Percentiles rank a stretch among this genome's conserved stretches.
These are phyloP conservation scores for Anarhynchus alexandrinus DNA, from an alignment of 2,113 vertebrate genomes.

Conservation along the genomic window DNA sequence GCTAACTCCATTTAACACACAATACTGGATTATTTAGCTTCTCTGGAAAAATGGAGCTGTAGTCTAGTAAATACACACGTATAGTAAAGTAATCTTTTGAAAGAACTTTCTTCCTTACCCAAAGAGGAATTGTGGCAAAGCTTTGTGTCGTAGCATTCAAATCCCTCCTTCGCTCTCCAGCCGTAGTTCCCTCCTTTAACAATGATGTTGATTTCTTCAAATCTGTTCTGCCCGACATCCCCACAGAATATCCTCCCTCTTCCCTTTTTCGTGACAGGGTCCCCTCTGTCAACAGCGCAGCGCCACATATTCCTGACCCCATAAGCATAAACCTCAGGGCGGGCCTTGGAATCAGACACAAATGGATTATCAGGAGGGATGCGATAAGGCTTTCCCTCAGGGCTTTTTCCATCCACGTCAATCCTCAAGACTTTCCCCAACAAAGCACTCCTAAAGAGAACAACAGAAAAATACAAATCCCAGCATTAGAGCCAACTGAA, in stretches of 20 bases:
- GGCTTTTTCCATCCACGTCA: slow-evolving; percentile 71
- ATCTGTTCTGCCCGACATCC: slow-evolving; percentile 85
- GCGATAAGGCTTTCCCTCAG: slow-evolving; percentile 61
- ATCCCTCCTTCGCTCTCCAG: slow-evolving; percentile 88
- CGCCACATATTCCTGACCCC: slow-evolving; percentile 87
- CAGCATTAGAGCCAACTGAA: neutral
- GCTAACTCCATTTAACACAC: neutral
- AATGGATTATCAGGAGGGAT: slow-evolving; percentile 84
- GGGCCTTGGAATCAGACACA: slow-evolving; percentile 61
- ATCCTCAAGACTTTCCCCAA: slow-evolving; percentile 85
- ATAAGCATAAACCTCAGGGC: slow-evolving; percentile 79
- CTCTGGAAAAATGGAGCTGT: neutral
- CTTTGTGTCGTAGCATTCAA: slow-evolving; percentile 81
- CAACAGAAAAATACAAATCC: neutral
- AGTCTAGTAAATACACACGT: neutral
- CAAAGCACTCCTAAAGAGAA: slow-evolving; percentile 75
- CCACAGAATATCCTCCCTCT: slow-evolving; percentile 85
- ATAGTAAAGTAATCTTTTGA: neutral
- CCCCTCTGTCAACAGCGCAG: slow-evolving; percentile 82
- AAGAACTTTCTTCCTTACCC: slow-evolving; percentile 65
- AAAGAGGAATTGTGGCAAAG: slow-evolving; percentile 82
- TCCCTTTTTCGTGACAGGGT: slow-evolving; percentile 68
- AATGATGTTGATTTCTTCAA: slow-evolving; percentile 84
- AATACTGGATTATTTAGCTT: neutral
- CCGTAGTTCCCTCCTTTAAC: slow-evolving; percentile 84